Base-by-base conservation (phyloP, 2,797 vertebrate genomes). In the Vireo griseus region DNA sequence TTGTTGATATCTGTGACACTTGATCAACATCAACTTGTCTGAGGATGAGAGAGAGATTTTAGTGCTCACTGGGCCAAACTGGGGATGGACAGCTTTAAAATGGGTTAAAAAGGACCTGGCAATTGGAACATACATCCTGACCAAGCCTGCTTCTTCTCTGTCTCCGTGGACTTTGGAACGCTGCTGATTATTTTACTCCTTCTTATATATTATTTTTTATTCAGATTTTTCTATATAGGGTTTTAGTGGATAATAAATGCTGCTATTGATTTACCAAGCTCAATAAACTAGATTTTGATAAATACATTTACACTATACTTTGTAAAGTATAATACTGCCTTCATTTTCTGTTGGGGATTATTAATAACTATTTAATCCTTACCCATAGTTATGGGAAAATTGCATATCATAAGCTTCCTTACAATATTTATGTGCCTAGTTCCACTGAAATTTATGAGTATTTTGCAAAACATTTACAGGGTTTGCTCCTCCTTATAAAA, bases 151-250 rank as follows among this genome's bases (percentile, higher is more conserved):
- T n/a, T 29, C 16, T 57, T 48, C 47, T 21, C 20, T 33, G 5
- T 71, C 18, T 86, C 62, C 0, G 0, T 52, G 39, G 54, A 39
- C 29, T 86, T 75, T 0, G 2, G 33, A 78, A 25, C 6, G 10
- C 10, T 67, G 37, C 20, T 72, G 47, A 51, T 84, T 72, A 68
- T 66, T 89, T 84, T 76, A 48, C 26, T 29, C 19, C 9, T 54
- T 68, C 62, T 58, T 37, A 22, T 39, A 3, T 10, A 10, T 15
- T 65, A 8, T 14, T 39, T 76, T 94, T 73, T 21, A 68, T 37
- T 91, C 15, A 17, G 10, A 37, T 54, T 78, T 79, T 62, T 73
- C 21, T 69, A 2, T 16, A 9, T 5, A 2, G 13, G 5, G 28
- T 67, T 87, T 68, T 54, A 73, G 51, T 40, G 24, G 44, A 31